A percentile compares a stretch with the other conserved stretches of the same genome.
Conservation (phyloP, 2,888 invertebrate genomes). For the Argyra leucocephala region DNA sequence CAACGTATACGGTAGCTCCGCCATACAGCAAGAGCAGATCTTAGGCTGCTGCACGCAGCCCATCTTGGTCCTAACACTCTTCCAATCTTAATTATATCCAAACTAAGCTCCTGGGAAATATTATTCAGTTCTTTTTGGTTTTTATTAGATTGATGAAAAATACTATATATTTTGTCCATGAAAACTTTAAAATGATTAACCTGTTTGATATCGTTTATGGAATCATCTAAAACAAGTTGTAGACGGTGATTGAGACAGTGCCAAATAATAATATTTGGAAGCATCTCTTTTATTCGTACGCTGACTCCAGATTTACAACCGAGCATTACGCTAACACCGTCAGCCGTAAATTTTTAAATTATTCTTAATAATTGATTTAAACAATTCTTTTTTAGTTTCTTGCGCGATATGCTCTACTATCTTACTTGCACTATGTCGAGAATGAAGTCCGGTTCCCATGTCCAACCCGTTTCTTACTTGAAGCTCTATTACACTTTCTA, state of each 20-base stretch:
- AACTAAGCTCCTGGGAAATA: too few relatives aligned
- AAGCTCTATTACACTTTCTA: neutral
- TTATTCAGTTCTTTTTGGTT: slow-evolving; percentile 9
- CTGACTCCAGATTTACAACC: too few relatives aligned
- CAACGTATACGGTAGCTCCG: too few relatives aligned
- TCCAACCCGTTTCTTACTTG: slow-evolving; percentile 8
- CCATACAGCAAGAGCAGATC: too few relatives aligned
- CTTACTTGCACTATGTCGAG: neutral
- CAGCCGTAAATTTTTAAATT: slow-evolving; percentile 7
- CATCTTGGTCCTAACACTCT: slow-evolving; percentile 5
- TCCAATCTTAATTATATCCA: slow-evolving; percentile 7
- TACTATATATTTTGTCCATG: slow-evolving; percentile 7
- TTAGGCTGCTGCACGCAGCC: slow-evolving; percentile 9
- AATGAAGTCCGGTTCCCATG: slow-evolving; percentile 8
- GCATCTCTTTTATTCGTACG: neutral
- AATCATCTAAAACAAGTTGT: too few relatives aligned
- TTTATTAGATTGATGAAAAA: slow-evolving; percentile 11
- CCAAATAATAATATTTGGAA: slow-evolving; percentile 11
- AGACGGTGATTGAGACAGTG: slow-evolving; percentile 9
- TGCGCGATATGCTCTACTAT: too few relatives aligned
- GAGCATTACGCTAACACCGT: neutral
- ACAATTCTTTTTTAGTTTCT: neutral
- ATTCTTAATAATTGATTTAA: slow-evolving; percentile 7
- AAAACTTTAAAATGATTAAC: too few relatives aligned
- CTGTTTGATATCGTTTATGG: too few relatives aligned